A percentile compares a stretch with the other conserved stretches of the same genome.
Conservation (phyloP, 2,888 invertebrate species). For the Brassicogethes aeneus region DNA sequence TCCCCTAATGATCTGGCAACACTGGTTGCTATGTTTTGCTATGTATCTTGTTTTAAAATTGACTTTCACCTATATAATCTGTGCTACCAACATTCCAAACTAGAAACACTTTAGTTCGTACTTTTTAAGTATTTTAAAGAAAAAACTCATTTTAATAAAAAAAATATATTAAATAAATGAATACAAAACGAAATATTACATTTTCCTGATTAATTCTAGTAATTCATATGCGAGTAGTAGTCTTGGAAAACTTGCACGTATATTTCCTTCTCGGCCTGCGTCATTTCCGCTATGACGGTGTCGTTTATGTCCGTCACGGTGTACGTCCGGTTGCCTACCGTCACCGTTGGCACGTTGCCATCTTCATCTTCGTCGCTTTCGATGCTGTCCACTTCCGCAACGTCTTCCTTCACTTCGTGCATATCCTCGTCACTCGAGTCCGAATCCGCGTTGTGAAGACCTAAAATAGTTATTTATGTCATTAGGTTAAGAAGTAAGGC, state of each 20-base stretch:
- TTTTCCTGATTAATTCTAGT: conserved; percentile 42
- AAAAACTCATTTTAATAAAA: not conserved
- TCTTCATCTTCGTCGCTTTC: conserved; percentile 61
- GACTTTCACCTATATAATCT: too few species aligned
- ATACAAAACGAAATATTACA: not conserved
- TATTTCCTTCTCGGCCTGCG: conserved; percentile 82
- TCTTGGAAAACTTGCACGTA: conserved; percentile 93
- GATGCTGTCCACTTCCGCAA: conserved; percentile 34
- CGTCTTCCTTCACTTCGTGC: conserved; percentile 53
- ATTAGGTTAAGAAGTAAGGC: too few species aligned
- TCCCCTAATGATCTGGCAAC: too few species aligned
- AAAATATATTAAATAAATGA: not conserved
- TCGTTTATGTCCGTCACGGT: conserved; percentile 80
- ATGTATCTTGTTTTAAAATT: too few species aligned
- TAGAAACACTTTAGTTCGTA: not conserved
- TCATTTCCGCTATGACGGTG: conserved; percentile 82
- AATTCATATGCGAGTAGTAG: conserved; percentile 83
- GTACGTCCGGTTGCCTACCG: conserved; percentile 70
- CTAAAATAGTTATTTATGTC: not conserved
- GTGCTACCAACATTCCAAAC: too few species aligned
- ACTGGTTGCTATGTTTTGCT: too few species aligned
- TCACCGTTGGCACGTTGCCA: conserved; percentile 71
- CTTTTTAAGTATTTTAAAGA: not conserved
- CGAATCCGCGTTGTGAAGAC: conserved; percentile 37
- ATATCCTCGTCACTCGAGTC: conserved; percentile 77